Evolutionary conservation across 1,140 invertebrate genomes (phyloP).

Genomic region (Pogonomyrmex californicus): DNA sequence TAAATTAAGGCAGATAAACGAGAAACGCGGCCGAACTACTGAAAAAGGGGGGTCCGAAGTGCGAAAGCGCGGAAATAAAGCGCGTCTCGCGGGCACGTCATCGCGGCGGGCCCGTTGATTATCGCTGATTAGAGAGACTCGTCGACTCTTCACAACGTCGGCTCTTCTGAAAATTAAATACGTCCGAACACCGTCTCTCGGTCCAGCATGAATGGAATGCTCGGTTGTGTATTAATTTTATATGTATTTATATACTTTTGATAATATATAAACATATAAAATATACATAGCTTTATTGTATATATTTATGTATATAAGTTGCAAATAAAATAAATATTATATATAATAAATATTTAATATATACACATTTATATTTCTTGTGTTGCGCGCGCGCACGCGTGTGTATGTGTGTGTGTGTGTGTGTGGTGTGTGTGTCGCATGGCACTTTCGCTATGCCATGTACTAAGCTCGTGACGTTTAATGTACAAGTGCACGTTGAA

Average conservation of each 20-base stretch:
- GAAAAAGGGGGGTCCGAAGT: conserved; percentile 5
- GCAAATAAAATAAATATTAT: neutral
- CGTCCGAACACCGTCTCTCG: conserved; percentile 1
- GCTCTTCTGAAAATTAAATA: conserved; percentile 71
- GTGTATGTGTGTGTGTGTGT: too few relatives aligned
- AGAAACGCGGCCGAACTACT: neutral
- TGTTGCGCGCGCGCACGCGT: too few relatives aligned
- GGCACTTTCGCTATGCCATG: conserved; percentile 40
- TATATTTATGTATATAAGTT: too few relatives aligned
- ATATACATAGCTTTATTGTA: too few relatives aligned
- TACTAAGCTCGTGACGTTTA: conserved; percentile 9
- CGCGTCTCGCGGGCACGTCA: conserved; percentile 16
- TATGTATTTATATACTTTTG: too few relatives aligned
- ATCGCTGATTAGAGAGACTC: conserved; percentile 72
- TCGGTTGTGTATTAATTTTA: too few relatives aligned
- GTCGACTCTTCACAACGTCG: conserved; percentile 65
- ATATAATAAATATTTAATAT: neutral
- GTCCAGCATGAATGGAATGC: neutral
- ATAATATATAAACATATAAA: too few relatives aligned
- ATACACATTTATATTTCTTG: too few relatives aligned
- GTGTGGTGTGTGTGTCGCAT: too few relatives aligned
- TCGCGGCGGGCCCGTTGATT: conserved; percentile 67
- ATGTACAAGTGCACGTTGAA: conserved; percentile 32
- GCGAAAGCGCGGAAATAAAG: conserved; percentile 58
- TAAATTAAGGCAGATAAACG: conserved; percentile 53